These are phyloP conservation scores for Urosaurus nigricauda DNA, from an alignment of 2,797 vertebrate species.

Conservation along the genomic window DNA sequence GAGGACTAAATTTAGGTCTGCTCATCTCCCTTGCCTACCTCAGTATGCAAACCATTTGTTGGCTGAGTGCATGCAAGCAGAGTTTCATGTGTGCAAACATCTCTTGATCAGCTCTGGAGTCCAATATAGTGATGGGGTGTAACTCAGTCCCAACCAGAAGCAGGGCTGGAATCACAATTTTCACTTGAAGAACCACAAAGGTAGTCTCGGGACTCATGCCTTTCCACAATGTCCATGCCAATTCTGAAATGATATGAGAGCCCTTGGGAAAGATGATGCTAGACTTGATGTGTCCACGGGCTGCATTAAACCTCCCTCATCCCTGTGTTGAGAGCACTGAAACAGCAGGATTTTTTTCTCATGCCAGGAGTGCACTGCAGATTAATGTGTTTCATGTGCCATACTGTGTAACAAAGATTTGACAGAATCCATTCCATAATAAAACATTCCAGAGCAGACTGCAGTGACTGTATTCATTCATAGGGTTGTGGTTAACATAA, in stretches of 20 bases:
- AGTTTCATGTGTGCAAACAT: neutral
- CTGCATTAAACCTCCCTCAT: neutral
- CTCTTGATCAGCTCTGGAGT: neutral
- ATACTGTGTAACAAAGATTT: neutral
- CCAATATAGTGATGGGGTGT: neutral
- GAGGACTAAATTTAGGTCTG: neutral
- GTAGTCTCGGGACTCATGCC: too few species aligned
- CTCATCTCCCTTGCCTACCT: neutral
- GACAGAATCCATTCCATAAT: neutral
- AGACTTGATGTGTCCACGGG: neutral
- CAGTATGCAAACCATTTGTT: neutral
- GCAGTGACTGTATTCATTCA: neutral
- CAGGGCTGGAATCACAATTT: neutral
- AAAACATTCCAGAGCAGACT: neutral
- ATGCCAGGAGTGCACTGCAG: too few species aligned
- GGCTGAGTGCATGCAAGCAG: neutral
- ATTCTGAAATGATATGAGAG: neutral
- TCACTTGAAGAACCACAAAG: neutral
- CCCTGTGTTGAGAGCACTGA: neutral
- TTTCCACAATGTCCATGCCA: too few species aligned
- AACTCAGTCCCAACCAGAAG: neutral
- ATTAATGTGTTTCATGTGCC: neutral
- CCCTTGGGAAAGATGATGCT: neutral
- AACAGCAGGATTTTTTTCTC: too few species aligned
- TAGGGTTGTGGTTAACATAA: neutral